These are phyloP conservation scores for Philaethria dido DNA, from an alignment of 2,888 invertebrate species.

Conservation along the genomic window DNA sequence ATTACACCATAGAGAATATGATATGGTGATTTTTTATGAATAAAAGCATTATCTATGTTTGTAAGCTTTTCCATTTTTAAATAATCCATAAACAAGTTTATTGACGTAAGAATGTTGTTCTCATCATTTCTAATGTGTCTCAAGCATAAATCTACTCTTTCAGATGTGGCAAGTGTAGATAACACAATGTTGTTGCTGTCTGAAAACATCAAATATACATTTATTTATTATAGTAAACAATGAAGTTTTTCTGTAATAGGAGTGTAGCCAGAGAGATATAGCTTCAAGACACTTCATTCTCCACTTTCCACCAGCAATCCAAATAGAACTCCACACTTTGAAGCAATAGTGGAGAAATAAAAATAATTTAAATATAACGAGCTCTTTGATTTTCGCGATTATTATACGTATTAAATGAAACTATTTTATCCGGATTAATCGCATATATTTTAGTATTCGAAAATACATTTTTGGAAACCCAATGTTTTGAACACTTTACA, in stretches of 20 bases:
- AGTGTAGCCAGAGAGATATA: too few species aligned
- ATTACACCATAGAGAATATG: conserved; percentile 65
- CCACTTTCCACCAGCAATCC: too few species aligned
- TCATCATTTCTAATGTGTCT: conserved; percentile 52
- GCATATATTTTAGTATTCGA: too few species aligned
- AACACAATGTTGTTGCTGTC: conserved; percentile 32
- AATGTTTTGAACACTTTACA: too few species aligned
- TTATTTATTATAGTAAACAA: neutral
- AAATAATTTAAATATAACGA: too few species aligned
- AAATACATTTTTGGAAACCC: too few species aligned
- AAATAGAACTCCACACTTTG: too few species aligned
- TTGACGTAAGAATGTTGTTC: conserved; percentile 45
- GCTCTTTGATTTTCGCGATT: too few species aligned
- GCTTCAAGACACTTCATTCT: too few species aligned
- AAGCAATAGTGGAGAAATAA: too few species aligned
- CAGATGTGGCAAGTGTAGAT: conserved; percentile 57
- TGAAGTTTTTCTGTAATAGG: neutral
- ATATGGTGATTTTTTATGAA: conserved; percentile 62
- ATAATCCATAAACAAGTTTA: conserved; percentile 55
- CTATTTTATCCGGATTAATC: too few species aligned
- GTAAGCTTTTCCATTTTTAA: conserved; percentile 60
- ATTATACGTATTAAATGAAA: too few species aligned
- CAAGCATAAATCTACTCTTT: conserved; percentile 57
- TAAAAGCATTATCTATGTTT: conserved; percentile 50
- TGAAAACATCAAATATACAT: conserved; percentile 25